phyloP scores from a whole-genome alignment of 2,113 vertebrate genomes.

The Amphilophus citrinellus region DNA sequence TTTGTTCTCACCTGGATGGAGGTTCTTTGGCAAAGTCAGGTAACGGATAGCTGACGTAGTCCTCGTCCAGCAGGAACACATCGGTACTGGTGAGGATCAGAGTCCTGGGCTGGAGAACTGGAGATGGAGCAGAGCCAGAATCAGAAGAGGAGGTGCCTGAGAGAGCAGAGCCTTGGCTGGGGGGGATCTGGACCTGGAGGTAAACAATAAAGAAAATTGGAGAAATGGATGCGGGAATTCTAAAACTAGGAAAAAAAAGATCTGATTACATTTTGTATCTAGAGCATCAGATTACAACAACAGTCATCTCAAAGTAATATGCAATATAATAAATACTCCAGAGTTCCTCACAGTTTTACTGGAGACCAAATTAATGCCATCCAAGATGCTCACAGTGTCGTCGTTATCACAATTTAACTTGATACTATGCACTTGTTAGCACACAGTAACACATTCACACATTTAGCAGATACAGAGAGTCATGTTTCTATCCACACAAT shows the following conservation, averaged over 20 bases:
- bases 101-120: slow-evolving; percentile 88
- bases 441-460: neutral
- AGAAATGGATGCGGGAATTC: neutral
- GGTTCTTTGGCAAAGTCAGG: slow-evolving; percentile 97
- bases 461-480: neutral
- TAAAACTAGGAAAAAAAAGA: neutral
- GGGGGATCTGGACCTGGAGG: slow-evolving; percentile 59
- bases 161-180: slow-evolving; percentile 22
- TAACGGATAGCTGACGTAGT: slow-evolving; percentile 95
- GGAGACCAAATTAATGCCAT: neutral
- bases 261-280: neutral
- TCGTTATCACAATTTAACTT: neutral
- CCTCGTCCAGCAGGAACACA: slow-evolving; percentile 94
- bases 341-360: neutral
- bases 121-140: slow-evolving; percentile 55
- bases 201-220: neutral
- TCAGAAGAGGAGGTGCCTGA: slow-evolving; percentile 13
- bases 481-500: neutral
- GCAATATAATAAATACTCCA: no score
- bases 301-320: neutral
- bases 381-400: neutral
- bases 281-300: neutral
- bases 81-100: slow-evolving; percentile 92
- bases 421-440: no score
- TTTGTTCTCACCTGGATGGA: slow-evolving; percentile 81